Conservation (phyloP, 2,888 invertebrate genomes). For the Anaspis maculata region DNA sequence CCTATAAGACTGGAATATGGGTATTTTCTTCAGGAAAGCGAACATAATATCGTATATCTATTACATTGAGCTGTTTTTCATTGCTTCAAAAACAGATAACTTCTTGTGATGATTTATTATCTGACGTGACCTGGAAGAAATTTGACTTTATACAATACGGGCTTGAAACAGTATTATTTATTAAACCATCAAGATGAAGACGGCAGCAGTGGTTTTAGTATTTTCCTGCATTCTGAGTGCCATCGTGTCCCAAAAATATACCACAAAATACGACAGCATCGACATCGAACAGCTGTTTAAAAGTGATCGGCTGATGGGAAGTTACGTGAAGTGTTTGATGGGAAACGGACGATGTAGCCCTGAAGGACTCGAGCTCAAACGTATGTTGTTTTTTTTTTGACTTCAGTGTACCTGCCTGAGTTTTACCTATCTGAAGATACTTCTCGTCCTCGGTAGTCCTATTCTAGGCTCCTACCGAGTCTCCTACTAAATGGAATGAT, state of each 20-base stretch:
- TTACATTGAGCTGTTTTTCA: no score
- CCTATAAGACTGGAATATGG: no score
- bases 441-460: neutral
- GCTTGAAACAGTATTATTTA: no score
- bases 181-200: no score
- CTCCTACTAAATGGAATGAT: neutral
- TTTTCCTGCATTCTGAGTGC: no score
- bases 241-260: conserved; percentile 15
- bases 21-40: no score
- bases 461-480: conserved; percentile 1
- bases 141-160: no score
- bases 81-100: no score
- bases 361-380: conserved; percentile 62
- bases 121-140: no score
- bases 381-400: conserved; percentile 43
- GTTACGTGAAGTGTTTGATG: conserved; percentile 45
- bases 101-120: no score
- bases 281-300: conserved; percentile 57
- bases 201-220: no score
- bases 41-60: no score
- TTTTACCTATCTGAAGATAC: conserved; percentile 2
- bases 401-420: neutral
- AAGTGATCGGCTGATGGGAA: conserved; percentile 53
- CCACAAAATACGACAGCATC: conserved; percentile 59
- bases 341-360: conserved; percentile 58